Conservation (phyloP, 2,113 vertebrate species). For the Epinephelus moara region DNA sequence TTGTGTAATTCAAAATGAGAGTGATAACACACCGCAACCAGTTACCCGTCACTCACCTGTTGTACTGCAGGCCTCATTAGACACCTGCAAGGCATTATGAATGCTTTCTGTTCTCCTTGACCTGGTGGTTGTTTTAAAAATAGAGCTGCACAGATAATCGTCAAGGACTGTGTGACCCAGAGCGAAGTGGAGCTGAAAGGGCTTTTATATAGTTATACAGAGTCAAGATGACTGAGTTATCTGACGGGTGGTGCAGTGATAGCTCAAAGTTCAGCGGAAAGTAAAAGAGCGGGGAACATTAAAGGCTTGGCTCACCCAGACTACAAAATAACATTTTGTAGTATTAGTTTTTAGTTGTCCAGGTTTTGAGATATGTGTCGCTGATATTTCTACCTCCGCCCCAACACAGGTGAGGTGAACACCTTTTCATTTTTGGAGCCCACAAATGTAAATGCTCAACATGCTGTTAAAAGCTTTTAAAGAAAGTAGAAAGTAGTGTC, state of each 20-base stretch:
- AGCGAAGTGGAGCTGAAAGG: conserved; percentile 24
- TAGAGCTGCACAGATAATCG: neutral
- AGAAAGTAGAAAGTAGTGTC: neutral
- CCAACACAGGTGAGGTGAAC: neutral
- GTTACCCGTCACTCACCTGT: conserved; percentile 49
- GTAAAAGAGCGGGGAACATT: neutral
- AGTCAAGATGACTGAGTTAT: conserved; percentile 38
- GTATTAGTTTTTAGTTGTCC: neutral
- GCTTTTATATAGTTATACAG: conserved; percentile 42
- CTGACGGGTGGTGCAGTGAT: conserved; percentile 32
- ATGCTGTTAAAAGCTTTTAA: neutral
- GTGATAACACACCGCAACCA: neutral
- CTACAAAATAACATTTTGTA: neutral
- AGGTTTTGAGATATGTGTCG: neutral
- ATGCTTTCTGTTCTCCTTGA: neutral
- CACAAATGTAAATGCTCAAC: neutral
- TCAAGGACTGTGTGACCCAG: conserved; percentile 9
- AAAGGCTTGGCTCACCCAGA: neutral
- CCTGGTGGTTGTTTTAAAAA: conserved; percentile 14
- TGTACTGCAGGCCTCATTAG: conserved; percentile 9
- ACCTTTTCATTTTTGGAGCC: neutral
- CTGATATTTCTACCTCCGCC: neutral
- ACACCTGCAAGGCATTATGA: conserved; percentile 32
- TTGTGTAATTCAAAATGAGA: conserved; percentile 27
- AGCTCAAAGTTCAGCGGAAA: conserved; percentile 47